Evolutionary conservation across 2,113 vertebrate species (phyloP), one percentile per base, ranked within the genome.

Genomic region (Periophthalmodon schlosseri): DNA sequence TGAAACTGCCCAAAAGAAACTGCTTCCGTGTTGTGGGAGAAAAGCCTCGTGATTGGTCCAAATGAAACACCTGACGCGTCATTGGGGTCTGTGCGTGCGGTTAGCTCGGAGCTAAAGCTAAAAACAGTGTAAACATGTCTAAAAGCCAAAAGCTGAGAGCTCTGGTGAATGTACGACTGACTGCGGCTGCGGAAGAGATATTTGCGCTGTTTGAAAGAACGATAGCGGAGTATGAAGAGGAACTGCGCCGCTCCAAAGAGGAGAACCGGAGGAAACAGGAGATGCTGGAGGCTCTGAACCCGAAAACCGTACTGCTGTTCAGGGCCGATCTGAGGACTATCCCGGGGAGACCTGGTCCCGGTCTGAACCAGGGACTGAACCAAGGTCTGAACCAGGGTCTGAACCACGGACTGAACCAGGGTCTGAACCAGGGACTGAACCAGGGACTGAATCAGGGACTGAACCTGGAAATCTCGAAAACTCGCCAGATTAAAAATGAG

Each of bases 21-120:
- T 8, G 9, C 36, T 39, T 39, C 36, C 36, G 36, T 39, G 5
- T 39, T 39, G 36, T 39, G 36, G 15, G 49, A 50, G 49, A 50
- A 12, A 12, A 28, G 72, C 65, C 23, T 44, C 73, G n/a, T 86
- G 63, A 90, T 92, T 94, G 92, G 93, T 58, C 73, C 58, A 2
- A 54, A 13, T 1, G 0, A 0, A 66, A 2, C 89, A 87, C 24
- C 86, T 92, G 89, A 74, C 4, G 23, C 49, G 4, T 9, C 20
- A 28, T 5, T n/a, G 52, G 36, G 6, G 2, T 18, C 52, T n/a
- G 52, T n/a, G 18, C 52, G 50, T 20, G 15, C 1, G 47, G 15
- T 54, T 54, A 54, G 52, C 52, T 54, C 18, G 18, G 20, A 54
- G 52, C 52, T 54, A 54, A 54, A 54, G 52, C 52, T 54, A 54